Evolutionary conservation across 1,140 invertebrate species (phyloP).

Genomic region (Ips nitidus): DNA sequence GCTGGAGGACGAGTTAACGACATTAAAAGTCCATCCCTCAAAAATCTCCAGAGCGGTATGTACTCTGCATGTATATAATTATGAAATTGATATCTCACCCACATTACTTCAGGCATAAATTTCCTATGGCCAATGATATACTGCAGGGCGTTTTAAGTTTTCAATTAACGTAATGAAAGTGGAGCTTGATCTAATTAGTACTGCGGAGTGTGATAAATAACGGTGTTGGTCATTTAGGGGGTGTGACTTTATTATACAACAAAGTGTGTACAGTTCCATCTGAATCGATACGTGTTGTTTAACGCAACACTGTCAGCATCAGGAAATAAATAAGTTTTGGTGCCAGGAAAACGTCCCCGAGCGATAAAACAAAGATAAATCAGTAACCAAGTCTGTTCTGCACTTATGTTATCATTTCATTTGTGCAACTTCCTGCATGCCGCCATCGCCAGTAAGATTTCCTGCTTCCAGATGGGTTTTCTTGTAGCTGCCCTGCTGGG

Average conservation of each 20-base stretch:
- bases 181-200: conserved; percentile 39
- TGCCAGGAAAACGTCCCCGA: background rate
- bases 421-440: conserved; percentile 1
- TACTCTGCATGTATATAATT: conserved; percentile 17
- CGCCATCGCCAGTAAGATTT: background rate
- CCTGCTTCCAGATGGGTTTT: conserved; percentile 4
- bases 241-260: conserved; percentile 8
- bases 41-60: conserved; percentile 11
- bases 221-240: conserved; percentile 20
- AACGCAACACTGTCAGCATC: too few species aligned
- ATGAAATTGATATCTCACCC: conserved; percentile 24
- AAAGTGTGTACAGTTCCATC: too few species aligned
- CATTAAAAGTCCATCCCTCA: conserved; percentile 28
- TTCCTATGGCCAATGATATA: conserved; percentile 34
- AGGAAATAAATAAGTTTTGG: background rate
- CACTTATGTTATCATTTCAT: conserved; percentile 1
- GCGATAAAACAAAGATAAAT: conserved; percentile 3
- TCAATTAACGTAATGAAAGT: conserved; percentile 40
- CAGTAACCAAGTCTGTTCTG: background rate
- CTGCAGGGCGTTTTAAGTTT: conserved; percentile 36
- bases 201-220: conserved; percentile 35
- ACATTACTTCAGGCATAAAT: conserved; percentile 23
- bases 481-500: background rate
- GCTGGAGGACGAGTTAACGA: conserved; percentile 6
- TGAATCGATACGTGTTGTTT: too few species aligned